phyloP scores from a whole-genome alignment of 2,888 invertebrate genomes.

The Rhamnusium bicolor region DNA sequence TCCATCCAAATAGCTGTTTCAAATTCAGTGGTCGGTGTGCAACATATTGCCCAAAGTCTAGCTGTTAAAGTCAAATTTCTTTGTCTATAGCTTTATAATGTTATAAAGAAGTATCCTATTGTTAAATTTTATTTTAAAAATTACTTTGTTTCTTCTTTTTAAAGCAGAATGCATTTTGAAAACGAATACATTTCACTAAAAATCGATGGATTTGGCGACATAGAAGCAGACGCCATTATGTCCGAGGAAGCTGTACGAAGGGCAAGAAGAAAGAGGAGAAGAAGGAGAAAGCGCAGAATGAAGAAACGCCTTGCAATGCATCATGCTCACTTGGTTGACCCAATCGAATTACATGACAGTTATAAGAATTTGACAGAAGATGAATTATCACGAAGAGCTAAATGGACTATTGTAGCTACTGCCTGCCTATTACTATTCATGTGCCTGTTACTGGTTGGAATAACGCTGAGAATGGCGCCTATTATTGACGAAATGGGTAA shows the following conservation, averaged over 20 bases:
- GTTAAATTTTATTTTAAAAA: neutral
- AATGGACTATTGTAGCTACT: slow-evolving; percentile 93
- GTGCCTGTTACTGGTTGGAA: slow-evolving; percentile 91
- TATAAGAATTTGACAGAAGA: slow-evolving; percentile 77
- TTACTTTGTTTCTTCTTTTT: neutral
- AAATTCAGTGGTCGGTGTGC: too few relatives aligned
- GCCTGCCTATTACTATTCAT: slow-evolving; percentile 90
- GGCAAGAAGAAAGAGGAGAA: slow-evolving; percentile 67
- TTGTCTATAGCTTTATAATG: too few relatives aligned
- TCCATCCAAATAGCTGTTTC: too few relatives aligned
- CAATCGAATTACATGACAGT: slow-evolving; percentile 51
- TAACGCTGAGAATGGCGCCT: slow-evolving; percentile 94
- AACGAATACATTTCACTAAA: slow-evolving; percentile 73
- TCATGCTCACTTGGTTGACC: slow-evolving; percentile 51
- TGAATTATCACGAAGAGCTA: slow-evolving; percentile 86
- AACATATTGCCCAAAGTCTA: too few relatives aligned
- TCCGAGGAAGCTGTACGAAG: slow-evolving; percentile 62
- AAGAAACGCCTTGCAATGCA: slow-evolving; percentile 57
- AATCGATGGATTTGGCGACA: slow-evolving; percentile 70
- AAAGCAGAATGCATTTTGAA: slow-evolving; percentile 70
- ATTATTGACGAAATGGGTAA: slow-evolving; percentile 97
- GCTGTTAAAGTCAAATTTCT: too few relatives aligned
- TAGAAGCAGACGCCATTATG: slow-evolving; percentile 65
- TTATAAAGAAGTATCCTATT: too few relatives aligned
- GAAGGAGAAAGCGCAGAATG: slow-evolving; percentile 64